Conservation (phyloP, 2,113 vertebrate genomes). For the Ailuropoda melanoleuca region DNA sequence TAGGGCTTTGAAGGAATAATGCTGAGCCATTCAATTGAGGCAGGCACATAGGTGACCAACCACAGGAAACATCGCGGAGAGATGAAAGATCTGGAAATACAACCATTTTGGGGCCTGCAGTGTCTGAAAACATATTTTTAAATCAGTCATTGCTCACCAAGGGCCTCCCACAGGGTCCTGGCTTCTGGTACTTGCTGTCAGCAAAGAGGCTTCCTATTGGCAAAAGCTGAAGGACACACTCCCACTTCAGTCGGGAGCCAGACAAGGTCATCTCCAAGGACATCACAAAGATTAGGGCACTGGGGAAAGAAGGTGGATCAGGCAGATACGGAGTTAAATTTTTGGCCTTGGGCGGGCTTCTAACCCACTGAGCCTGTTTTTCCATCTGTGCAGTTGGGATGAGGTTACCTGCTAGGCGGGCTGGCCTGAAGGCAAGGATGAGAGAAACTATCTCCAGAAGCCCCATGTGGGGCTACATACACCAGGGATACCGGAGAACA, state of each 20-base stretch:
- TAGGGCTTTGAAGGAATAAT: neutral
- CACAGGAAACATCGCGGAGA: neutral
- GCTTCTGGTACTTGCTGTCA: neutral
- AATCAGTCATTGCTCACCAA: neutral
- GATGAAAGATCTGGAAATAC: neutral
- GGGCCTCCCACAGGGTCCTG: neutral
- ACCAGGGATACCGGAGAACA: neutral
- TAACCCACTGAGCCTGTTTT: neutral
- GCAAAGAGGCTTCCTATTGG: slow-evolving; percentile 18
- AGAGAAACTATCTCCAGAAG: no score
- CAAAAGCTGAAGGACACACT: neutral
- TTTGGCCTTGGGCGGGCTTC: neutral
- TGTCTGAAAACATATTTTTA: neutral
- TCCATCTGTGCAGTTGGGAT: neutral
- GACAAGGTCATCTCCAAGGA: neutral
- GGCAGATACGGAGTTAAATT: neutral
- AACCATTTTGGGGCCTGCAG: neutral
- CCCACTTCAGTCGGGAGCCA: neutral
- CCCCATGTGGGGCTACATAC: neutral
- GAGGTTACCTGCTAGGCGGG: neutral
- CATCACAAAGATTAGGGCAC: neutral
- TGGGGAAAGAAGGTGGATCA: neutral
- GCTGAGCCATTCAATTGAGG: neutral
- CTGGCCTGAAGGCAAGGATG: neutral
- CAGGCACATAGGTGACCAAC: neutral